Evolutionary conservation across 2,888 invertebrate genomes (phyloP), one percentile per base, ranked within the genome.

Genomic region (Agelastica alni): DNA sequence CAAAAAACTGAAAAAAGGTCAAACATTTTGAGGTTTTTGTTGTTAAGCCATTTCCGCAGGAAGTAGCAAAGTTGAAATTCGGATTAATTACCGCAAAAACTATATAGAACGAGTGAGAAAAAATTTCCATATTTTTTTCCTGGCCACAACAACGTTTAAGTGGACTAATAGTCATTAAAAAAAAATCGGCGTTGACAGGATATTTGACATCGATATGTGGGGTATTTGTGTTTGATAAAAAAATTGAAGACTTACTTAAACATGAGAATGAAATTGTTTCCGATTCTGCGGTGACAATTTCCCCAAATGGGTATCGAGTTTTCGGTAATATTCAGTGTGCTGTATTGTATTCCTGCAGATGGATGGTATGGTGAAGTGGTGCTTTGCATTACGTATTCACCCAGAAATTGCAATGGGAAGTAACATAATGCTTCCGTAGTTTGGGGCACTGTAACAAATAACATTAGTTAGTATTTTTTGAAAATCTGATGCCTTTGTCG

Each of bases 231-330:
- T 20, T 20, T 46, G 10, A 22, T 30, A 32, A 22, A 46, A 2
- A 22, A 34, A 16, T 16, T 28, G 26, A 58, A 47, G 14, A 74
- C 77, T 70, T 72, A 83, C 82, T 78, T 81, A 74, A 83, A 81
- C 68, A 80, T 81, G 39, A 86, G 78, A 43, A 86, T 80, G 61
- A 84, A 81, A 66, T 83, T 83, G 69, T 83, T 82, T 47, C 81
- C 83, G 53, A 82, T 77, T 53, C 83, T 77, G 58, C 77, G 76
- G 66, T 84, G 81, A 65, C 86, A 86, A 63, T 79, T 80, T 12
- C 86, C 86, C 85, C 85, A 86, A 51, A 84, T 82, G 4, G 85
- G 83, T 64, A 86, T 84, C 18, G 83, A 80, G 62, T 83, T 83
- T 53, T 79, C 80, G n/a, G 82, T 83, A 60, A 86, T 81, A 66